phyloP scores from a whole-genome alignment of 2,888 invertebrate genomes.

The Plutella xylostella region DNA sequence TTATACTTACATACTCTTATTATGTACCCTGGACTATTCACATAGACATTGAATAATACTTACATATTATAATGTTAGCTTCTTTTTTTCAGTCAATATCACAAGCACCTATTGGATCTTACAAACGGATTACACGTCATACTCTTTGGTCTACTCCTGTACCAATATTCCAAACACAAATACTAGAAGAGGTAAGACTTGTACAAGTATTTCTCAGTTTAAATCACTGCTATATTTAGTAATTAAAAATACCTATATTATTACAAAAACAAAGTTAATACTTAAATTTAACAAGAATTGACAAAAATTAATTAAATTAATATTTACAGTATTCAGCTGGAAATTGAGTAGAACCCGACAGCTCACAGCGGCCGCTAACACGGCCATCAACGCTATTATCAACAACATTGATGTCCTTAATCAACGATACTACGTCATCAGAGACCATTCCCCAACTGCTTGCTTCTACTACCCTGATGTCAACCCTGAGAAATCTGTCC shows the following conservation, averaged over 20 bases:
- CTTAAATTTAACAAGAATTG: too few relatives aligned
- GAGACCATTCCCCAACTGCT: constrained; percentile 29
- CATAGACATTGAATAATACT: too few relatives aligned
- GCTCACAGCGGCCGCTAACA: constrained; percentile 22
- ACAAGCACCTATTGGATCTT: constrained; percentile 62
- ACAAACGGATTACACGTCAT: constrained; percentile 69
- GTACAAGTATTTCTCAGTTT: too few relatives aligned
- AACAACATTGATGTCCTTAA: constrained; percentile 28
- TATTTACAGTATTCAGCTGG: constrained; percentile 48
- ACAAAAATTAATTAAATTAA: too few relatives aligned
- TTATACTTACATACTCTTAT: too few relatives aligned
- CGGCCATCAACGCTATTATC: constrained; percentile 28
- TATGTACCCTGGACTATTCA: too few relatives aligned
- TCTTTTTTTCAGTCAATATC: constrained; percentile 21
- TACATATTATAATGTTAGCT: too few relatives aligned
- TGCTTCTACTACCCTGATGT: constrained; percentile 42
- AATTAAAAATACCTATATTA: too few relatives aligned
- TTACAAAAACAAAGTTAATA: too few relatives aligned
- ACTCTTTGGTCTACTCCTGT: constrained; percentile 73
- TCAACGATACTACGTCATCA: constrained; percentile 30
- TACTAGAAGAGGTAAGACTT: constrained; percentile 4
- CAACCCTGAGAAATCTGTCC: constrained; percentile 24
- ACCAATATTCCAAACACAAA: not conserved
- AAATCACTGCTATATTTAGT: too few relatives aligned
- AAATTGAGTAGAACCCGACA: constrained; percentile 37